A percentile compares a stretch with the other conserved stretches of the same genome.
Evolutionary conservation across 2,113 vertebrate genomes (phyloP).

Genomic region (Psilopogon haemacephalus): DNA sequence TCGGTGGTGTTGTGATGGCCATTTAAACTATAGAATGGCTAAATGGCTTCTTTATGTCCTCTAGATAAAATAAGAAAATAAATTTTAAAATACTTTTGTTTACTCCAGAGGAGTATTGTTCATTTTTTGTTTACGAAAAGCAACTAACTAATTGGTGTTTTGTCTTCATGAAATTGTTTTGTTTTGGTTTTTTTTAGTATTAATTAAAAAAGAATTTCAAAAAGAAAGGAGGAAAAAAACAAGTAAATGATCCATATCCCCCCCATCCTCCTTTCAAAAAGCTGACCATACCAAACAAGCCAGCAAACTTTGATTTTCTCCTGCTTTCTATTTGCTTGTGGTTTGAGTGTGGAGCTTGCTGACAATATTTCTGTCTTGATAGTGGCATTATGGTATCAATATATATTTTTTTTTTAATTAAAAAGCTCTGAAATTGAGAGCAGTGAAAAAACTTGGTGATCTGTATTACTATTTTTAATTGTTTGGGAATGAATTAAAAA

Average conservation of each 20-base stretch:
- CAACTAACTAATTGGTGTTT: neutral
- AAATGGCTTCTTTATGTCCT: neutral
- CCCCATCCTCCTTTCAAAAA: neutral
- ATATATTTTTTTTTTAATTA: neutral
- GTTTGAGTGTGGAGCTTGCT: neutral
- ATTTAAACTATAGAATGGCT: neutral
- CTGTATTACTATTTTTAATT: neutral
- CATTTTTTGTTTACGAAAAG: neutral
- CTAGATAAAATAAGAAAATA: neutral
- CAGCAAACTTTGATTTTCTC: neutral
- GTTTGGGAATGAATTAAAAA: constrained; percentile 26
- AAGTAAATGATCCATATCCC: too few species aligned
- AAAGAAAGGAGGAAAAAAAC: neutral
- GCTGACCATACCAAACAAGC: neutral
- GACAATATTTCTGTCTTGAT: neutral
- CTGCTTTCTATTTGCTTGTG: constrained; percentile 6
- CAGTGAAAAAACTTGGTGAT: neutral
- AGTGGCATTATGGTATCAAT: neutral
- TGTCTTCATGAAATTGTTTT: neutral
- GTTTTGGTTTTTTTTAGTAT: neutral
- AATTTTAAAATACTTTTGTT: neutral
- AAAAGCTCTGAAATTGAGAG: neutral
- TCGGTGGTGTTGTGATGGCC: neutral
- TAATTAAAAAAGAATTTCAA: neutral
- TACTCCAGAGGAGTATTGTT: neutral